These are phyloP conservation scores for Phrixothrix hirtus DNA, from an alignment of 2,888 invertebrate species.

Conservation along the genomic window DNA sequence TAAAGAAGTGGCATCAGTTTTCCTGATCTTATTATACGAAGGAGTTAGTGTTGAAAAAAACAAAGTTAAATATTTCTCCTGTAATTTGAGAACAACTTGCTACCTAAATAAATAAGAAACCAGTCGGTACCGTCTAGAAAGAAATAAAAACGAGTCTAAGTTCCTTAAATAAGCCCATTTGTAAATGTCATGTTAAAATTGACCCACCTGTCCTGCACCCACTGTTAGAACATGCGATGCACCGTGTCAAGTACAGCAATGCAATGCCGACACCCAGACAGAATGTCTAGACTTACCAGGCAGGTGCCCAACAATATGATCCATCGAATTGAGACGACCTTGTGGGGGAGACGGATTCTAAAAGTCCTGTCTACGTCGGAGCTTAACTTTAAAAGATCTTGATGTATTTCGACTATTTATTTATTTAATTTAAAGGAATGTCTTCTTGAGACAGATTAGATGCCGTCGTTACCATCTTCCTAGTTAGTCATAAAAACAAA, in stretches of 20 bases:
- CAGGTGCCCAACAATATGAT: slow-evolving; percentile 43
- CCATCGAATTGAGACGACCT: slow-evolving; percentile 35
- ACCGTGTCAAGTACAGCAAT: slow-evolving; percentile 34
- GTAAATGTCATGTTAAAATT: slow-evolving; percentile 22
- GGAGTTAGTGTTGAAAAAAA: not conserved
- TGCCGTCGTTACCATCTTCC: too few relatives aligned
- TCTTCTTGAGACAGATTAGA: too few relatives aligned
- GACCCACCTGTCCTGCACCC: slow-evolving; percentile 23
- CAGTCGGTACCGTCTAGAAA: not conserved
- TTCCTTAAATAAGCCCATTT: slow-evolving; percentile 17
- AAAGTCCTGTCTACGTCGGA: slow-evolving; percentile 23
- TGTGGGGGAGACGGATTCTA: slow-evolving; percentile 29
- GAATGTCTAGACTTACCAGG: slow-evolving; percentile 39
- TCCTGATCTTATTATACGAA: not conserved
- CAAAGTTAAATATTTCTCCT: not conserved
- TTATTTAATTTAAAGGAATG: too few relatives aligned
- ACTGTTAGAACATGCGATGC: slow-evolving; percentile 17
- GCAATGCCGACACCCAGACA: slow-evolving; percentile 34
- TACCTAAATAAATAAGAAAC: not conserved
- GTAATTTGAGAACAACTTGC: not conserved
- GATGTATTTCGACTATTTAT: too few relatives aligned
- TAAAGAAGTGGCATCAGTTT: too few relatives aligned
- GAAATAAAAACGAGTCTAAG: slow-evolving; percentile 8
- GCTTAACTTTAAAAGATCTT: too few relatives aligned
- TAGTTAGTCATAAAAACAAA: too few relatives aligned